Base-by-base conservation (phyloP, 1,140 invertebrate genomes). In the Aphelinus certus region DNA sequence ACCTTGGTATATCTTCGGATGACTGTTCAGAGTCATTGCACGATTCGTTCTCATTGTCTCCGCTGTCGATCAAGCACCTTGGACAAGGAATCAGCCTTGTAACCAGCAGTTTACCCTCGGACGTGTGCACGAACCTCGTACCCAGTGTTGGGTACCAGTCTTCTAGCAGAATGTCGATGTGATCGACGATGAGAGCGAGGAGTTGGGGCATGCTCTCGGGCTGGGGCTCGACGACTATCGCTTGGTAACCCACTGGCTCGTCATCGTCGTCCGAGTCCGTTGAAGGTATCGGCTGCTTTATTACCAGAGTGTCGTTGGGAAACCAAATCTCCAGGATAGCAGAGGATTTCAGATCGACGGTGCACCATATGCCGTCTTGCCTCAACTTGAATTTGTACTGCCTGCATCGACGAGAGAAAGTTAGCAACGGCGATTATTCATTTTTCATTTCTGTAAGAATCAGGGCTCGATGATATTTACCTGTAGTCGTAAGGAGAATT, bases 141-240 rank as follows among this genome's bases (percentile, higher is more conserved):
- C 98, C 95, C 61, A 97, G 88, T 0, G 96, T 96, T 0, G 97
- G 97, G 88, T 98, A 99, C 98, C 98, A 99, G 86, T 99, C 98
- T 86, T 99, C 98, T 0, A 99, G 87, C 45, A 99, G 87, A 66
- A 97, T 94, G 85, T 99, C 98, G 79, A 99, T 96, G 83, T 99
- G 97, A 85, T 98, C 97, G 0, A 98, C 96, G n/a, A 96, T 92
- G 26, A 98, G 86, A 0, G 97, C 95, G 61, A 99, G 83, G 10
- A 99, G 84, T 82, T 96, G 95, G 1, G 97, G 93, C 70, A 96
- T 91, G 77, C 92, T 92, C 87, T 94, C 93, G 57, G 92, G 90
- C 73, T 91, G 93, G 61, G 91, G 95, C 82, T 94, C 94, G 63
- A 94, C 84, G 9, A 93, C 92, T 49, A 94, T 89, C 45, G 92